Evolutionary conservation across 2,888 invertebrate species (phyloP).

Genomic region (Belgica antarctica): DNA sequence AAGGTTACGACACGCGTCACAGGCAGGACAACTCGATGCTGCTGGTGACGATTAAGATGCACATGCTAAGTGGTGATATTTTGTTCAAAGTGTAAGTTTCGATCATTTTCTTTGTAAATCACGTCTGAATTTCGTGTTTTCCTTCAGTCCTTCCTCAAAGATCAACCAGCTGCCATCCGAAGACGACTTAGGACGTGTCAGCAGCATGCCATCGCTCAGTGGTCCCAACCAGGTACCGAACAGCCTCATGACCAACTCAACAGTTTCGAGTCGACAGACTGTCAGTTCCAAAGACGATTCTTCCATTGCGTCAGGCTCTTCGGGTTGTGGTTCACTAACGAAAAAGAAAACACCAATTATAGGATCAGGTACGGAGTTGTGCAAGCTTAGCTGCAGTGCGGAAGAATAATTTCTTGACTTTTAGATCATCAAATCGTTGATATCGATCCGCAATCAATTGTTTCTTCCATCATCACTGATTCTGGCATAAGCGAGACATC

Average conservation of each 20-base stretch:
- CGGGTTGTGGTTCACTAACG: slow-evolving; percentile 82
- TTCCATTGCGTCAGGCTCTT: slow-evolving; percentile 71
- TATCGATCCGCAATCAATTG: slow-evolving; percentile 49
- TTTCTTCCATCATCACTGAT: slow-evolving; percentile 54
- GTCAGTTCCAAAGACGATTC: slow-evolving; percentile 58
- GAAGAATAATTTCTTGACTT: neutral
- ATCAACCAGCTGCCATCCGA: slow-evolving; percentile 59
- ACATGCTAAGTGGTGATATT: slow-evolving; percentile 93
- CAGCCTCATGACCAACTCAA: slow-evolving; percentile 27
- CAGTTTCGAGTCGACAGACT: slow-evolving; percentile 51
- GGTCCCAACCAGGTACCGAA: slow-evolving; percentile 45
- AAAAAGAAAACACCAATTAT: slow-evolving; percentile 69
- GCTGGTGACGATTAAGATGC: slow-evolving; percentile 85
- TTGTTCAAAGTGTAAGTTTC: slow-evolving; percentile 92
- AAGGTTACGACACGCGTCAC: slow-evolving; percentile 90
- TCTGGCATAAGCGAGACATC: slow-evolving; percentile 55
- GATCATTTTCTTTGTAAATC: slow-evolving; percentile 5
- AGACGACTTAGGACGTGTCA: slow-evolving; percentile 52
- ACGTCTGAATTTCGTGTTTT: slow-evolving; percentile 10
- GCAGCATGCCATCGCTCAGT: slow-evolving; percentile 16
- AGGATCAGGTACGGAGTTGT: slow-evolving; percentile 48
- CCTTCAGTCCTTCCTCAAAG: slow-evolving; percentile 64
- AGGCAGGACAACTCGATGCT: slow-evolving; percentile 96
- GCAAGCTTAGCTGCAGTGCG: neutral
- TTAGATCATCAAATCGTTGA: slow-evolving; percentile 47